A percentile compares a stretch with the other conserved stretches of the same genome.
Evolutionary conservation across 2,113 vertebrate genomes (phyloP).

Genomic region (Neogobius melanostomus): DNA sequence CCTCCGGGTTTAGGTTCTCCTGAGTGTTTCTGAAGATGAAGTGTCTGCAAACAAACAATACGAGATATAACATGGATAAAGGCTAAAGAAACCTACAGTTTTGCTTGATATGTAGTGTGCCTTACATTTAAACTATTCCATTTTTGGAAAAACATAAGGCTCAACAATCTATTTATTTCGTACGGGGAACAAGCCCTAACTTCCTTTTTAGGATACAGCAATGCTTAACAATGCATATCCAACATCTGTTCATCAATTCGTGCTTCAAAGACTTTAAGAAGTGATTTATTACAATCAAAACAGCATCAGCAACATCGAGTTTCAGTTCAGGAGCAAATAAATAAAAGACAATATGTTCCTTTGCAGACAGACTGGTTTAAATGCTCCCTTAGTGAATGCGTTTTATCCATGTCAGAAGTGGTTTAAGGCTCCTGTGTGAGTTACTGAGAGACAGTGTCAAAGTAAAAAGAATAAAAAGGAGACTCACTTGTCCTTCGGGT

Average conservation of each 20-base stretch:
- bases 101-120: too few relatives aligned
- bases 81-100: too few relatives aligned
- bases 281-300: constrained; percentile 4
- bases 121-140: too few relatives aligned
- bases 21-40: constrained; percentile 88
- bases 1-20: constrained; percentile 94
- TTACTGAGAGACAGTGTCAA: neutral
- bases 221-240: neutral
- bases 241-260: neutral
- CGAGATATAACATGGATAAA: neutral
- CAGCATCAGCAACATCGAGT: neutral
- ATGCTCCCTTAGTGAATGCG: neutral
- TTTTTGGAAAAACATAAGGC: too few relatives aligned
- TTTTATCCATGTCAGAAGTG: neutral
- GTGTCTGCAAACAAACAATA: constrained; percentile 73
- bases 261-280: neutral
- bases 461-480: neutral
- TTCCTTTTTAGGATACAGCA: neutral
- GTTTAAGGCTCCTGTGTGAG: constrained; percentile 11
- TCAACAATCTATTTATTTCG: neutral
- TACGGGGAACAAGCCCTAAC: neutral
- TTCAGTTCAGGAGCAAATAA: neutral
- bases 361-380: neutral
- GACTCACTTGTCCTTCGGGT: constrained; percentile 99
- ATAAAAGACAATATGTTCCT: neutral